Percentiles rank a stretch among this genome's conserved stretches.
These are phyloP conservation scores for Gymnothorax javanicus DNA, from an alignment of 2,797 vertebrate genomes.

Conservation along the genomic window DNA sequence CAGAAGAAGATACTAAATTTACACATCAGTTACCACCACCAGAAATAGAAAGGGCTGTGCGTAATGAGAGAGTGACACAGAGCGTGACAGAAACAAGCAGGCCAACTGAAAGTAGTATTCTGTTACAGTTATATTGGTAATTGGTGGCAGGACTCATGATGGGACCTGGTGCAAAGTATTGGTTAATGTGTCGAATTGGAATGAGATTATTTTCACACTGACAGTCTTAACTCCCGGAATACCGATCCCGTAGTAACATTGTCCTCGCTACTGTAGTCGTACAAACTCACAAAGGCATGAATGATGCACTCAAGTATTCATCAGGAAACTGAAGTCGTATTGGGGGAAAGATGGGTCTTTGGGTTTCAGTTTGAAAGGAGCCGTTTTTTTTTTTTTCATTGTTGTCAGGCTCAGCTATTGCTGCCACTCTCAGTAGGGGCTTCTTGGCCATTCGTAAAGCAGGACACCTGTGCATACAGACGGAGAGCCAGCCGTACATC, in stretches of 20 bases:
- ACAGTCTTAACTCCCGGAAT: background rate
- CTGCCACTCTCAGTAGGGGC: constrained; percentile 73
- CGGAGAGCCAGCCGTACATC: constrained; percentile 65
- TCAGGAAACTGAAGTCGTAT: background rate
- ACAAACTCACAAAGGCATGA: background rate
- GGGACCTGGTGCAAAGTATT: constrained; percentile 1
- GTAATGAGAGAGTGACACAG: background rate
- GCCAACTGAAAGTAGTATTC: background rate
- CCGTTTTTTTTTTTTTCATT: background rate
- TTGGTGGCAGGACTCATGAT: background rate
- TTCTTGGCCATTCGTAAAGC: constrained; percentile 85
- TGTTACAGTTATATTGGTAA: background rate
- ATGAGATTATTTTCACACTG: background rate
- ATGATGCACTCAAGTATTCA: background rate
- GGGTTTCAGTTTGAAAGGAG: background rate
- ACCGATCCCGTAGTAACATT: background rate
- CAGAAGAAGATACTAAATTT: constrained; percentile 57
- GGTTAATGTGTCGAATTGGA: background rate
- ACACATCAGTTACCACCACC: constrained; percentile 31
- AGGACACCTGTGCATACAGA: constrained; percentile 80
- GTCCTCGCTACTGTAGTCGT: background rate
- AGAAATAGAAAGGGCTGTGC: background rate
- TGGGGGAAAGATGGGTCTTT: background rate
- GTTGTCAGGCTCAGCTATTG: constrained; percentile 71
- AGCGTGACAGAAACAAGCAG: background rate